These are phyloP conservation scores for Lethrus apterus DNA, from an alignment of 1,140 invertebrate genomes.

Conservation along the genomic window DNA sequence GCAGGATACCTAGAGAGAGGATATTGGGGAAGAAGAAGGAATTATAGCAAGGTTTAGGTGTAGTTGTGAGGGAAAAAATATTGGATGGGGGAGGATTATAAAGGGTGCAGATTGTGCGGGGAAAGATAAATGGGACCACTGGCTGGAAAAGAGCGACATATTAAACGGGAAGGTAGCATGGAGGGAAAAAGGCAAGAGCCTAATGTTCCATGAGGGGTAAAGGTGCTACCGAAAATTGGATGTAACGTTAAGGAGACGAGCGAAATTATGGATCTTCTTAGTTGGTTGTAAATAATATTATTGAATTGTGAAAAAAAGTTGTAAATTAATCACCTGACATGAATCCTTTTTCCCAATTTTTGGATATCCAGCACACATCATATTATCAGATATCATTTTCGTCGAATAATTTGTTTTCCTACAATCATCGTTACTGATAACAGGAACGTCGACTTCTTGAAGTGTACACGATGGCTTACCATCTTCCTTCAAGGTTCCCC, in stretches of 20 bases:
- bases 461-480: conserved; percentile 73
- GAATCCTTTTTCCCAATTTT: conserved; percentile 70
- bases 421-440: conserved; percentile 70
- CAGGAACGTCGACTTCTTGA: conserved; percentile 75
- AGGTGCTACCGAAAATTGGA: too few species aligned
- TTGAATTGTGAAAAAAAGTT: neutral
- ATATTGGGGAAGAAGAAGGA: neutral
- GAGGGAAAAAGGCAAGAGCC: too few species aligned
- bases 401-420: conserved; percentile 68
- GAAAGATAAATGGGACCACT: too few species aligned
- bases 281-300: conserved; percentile 3
- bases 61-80: too few species aligned
- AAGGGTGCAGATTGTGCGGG: too few species aligned
- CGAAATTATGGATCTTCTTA: neutral
- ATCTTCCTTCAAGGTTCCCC: conserved; percentile 76
- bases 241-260: neutral
- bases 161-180: neutral
- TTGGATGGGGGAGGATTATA: too few species aligned
- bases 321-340: conserved; percentile 54
- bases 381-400: conserved; percentile 76
- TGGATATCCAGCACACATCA: conserved; percentile 77
- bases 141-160: neutral
- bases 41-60: too few species aligned
- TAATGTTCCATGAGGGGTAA: too few species aligned
- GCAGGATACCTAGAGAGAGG: too few species aligned